A percentile compares a stretch with the other conserved stretches of the same genome.
Conservation (phyloP, 2,797 vertebrate genomes). For the Arremon aurantiirostris region DNA sequence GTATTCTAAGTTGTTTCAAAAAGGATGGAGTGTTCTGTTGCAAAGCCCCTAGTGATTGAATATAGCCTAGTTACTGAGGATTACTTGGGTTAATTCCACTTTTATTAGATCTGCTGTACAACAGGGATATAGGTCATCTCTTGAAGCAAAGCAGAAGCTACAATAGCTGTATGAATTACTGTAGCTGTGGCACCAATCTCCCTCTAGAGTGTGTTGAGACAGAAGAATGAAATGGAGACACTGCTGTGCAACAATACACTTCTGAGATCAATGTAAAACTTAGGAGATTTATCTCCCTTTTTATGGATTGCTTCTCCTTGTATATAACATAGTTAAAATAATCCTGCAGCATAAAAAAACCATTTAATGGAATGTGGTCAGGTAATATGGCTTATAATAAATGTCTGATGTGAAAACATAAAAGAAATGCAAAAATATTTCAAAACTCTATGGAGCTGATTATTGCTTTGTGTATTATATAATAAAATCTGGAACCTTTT, state of each 20-base stretch:
- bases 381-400: background rate
- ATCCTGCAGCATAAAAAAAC: background rate
- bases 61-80: background rate
- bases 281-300: background rate
- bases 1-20: background rate
- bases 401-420: background rate
- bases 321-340: background rate
- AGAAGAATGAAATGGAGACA: background rate
- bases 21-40: background rate
- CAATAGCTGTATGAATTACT: background rate
- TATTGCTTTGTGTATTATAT: background rate
- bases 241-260: background rate
- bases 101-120: background rate
- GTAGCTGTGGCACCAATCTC: background rate
- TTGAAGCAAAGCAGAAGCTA: background rate
- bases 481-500: background rate
- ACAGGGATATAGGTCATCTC: background rate
- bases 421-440: background rate
- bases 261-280: background rate
- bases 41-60: background rate
- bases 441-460: background rate
- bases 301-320: background rate
- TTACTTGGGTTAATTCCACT: background rate
- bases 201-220: background rate
- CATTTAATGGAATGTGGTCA: background rate